Evolutionary conservation across 2,888 invertebrate genomes (phyloP).

Genomic region (Polymixis flavicincta): DNA sequence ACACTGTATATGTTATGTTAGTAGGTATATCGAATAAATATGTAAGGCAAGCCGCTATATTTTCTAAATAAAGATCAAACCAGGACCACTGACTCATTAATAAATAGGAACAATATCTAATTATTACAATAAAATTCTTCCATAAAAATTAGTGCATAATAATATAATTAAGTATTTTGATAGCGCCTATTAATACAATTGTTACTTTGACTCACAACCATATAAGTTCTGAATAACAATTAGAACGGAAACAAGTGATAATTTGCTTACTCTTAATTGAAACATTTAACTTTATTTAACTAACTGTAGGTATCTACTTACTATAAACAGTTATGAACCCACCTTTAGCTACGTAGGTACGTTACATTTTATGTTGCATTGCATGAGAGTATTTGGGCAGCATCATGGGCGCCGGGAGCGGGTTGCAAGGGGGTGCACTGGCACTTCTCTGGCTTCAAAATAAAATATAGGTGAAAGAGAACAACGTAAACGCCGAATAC

Average conservation of each 20-base stretch:
- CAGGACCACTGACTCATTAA: slow-evolving; percentile 18
- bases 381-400: neutral
- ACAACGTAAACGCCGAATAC: no score
- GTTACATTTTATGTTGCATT: neutral
- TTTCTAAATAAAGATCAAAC: neutral
- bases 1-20: no score
- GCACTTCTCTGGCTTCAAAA: no score
- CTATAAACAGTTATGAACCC: neutral
- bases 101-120: slow-evolving; percentile 20
- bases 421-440: no score
- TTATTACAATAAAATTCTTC: neutral
- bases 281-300: slow-evolving; percentile 28
- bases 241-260: slow-evolving; percentile 49
- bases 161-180: slow-evolving; percentile 16
- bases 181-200: slow-evolving; percentile 4
- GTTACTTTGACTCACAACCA: slow-evolving; percentile 20
- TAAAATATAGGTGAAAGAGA: no score
- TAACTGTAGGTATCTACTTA: neutral
- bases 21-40: neutral
- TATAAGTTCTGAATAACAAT: slow-evolving; percentile 16
- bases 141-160: slow-evolving; percentile 26
- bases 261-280: slow-evolving; percentile 32
- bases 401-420: no score
- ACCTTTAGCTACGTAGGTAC: no score
- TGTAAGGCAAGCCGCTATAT: neutral